Evolutionary conservation across 2,888 invertebrate genomes (phyloP).

Genomic region (Monopis laevigella): DNA sequence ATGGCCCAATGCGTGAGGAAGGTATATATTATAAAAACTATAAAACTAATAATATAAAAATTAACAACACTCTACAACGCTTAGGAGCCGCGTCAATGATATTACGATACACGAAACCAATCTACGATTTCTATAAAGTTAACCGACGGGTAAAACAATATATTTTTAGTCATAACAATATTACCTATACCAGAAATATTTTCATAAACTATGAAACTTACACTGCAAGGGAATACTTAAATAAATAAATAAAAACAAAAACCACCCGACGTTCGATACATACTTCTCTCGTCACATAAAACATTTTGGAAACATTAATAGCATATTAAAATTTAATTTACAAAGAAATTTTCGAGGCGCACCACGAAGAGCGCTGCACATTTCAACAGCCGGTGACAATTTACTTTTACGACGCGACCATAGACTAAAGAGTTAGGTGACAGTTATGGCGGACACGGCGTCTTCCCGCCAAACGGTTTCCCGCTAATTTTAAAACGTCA

Average conservation of each 20-base stretch:
- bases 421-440: conserved; percentile 63
- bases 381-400: conserved; percentile 62
- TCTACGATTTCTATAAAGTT: too few species aligned
- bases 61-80: too few species aligned
- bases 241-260: not conserved
- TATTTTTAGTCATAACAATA: too few species aligned
- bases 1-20: too few species aligned
- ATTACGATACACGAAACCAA: too few species aligned
- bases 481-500: conserved; percentile 35
- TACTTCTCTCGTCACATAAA: conserved; percentile 9
- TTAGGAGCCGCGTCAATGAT: too few species aligned
- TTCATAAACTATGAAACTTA: too few species aligned
- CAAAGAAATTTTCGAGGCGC: conserved; percentile 30
- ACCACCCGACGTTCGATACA: not conserved
- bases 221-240: too few species aligned
- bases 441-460: conserved; percentile 58
- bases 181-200: too few species aligned
- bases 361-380: conserved; percentile 28
- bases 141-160: too few species aligned
- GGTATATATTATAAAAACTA: too few species aligned
- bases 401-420: conserved; percentile 58
- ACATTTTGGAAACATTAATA: not conserved
- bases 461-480: conserved; percentile 34
- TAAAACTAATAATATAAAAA: too few species aligned
- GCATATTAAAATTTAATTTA: conserved; percentile 31